Evolutionary conservation across 2,797 vertebrate genomes (phyloP).

Genomic region (Orestias chungarensis): DNA sequence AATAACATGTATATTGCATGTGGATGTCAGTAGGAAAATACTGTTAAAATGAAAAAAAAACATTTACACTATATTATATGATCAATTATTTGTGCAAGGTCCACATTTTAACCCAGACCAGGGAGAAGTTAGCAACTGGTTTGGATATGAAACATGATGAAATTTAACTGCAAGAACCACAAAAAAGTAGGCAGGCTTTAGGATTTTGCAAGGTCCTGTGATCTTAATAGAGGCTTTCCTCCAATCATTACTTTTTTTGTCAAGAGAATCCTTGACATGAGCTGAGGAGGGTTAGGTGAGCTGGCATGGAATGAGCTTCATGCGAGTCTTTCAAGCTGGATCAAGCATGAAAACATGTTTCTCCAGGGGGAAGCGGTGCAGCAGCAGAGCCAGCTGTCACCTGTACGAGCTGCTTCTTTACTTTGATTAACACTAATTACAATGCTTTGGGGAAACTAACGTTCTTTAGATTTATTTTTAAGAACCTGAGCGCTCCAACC

Average conservation of each 20-base stretch:
- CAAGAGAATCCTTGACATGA: background rate
- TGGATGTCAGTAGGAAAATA: background rate
- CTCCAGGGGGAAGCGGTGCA: constrained; percentile 5
- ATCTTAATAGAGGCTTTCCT: background rate
- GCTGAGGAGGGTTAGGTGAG: background rate
- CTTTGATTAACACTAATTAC: background rate
- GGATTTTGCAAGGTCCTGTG: background rate
- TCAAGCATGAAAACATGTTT: background rate
- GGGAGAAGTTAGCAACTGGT: background rate
- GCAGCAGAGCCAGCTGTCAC: constrained; percentile 12
- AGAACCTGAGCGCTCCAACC: background rate
- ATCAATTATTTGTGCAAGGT: background rate
- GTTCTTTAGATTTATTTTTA: background rate
- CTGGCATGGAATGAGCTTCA: background rate
- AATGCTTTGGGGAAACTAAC: background rate
- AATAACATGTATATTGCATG: background rate
- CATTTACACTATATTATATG: no score
- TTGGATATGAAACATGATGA: constrained; percentile 3
- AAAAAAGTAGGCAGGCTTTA: background rate
- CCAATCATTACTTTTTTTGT: background rate
- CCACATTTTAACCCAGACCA: background rate
- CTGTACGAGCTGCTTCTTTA: background rate
- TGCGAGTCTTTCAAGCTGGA: constrained; percentile 9
- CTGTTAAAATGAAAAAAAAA: background rate
- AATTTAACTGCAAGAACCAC: background rate